Conservation (phyloP, 1,140 invertebrate species). For the Drosophila ambigua region DNA sequence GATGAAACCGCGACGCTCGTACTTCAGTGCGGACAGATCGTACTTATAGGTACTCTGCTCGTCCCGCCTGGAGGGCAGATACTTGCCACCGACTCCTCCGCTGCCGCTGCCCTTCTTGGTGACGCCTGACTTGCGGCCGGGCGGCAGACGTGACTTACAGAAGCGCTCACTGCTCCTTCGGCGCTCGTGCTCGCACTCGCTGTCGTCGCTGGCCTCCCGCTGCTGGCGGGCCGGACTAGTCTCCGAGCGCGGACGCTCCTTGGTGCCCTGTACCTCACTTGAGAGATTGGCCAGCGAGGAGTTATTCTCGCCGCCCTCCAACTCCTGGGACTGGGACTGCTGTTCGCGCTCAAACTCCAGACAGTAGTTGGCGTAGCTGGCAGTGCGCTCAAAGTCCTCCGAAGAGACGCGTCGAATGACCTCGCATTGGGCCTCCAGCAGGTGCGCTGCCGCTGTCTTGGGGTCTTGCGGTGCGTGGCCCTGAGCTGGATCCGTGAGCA, state of each 20-base stretch:
- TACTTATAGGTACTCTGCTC: constrained; percentile 82
- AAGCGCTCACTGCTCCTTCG: constrained; percentile 81
- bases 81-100: constrained; percentile 51
- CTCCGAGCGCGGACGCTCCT: constrained; percentile 71
- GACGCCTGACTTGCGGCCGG: constrained; percentile 74
- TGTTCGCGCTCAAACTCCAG: constrained; percentile 70
- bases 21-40: constrained; percentile 75
- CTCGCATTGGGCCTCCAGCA: constrained; percentile 48
- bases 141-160: constrained; percentile 79
- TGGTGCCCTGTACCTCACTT: constrained; percentile 25
- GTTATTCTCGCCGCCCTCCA: constrained; percentile 67
- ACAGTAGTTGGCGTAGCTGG: constrained; percentile 70
- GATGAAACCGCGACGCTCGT: constrained; percentile 80
- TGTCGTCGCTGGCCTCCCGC: constrained; percentile 83
- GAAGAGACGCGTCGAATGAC: constrained; percentile 78
- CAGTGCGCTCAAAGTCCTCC: constrained; percentile 79
- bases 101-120: constrained; percentile 61
- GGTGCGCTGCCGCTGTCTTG: constrained; percentile 21
- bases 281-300: constrained; percentile 63
- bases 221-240: constrained; percentile 73
- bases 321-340: neutral
- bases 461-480: constrained; percentile 6
- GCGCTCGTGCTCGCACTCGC: constrained; percentile 84
- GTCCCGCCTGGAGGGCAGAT: constrained; percentile 66
- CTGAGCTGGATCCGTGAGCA: constrained; percentile 59